Base-by-base conservation (phyloP, 2,797 vertebrate genomes). In the Melanotaenia parkinsoni region DNA sequence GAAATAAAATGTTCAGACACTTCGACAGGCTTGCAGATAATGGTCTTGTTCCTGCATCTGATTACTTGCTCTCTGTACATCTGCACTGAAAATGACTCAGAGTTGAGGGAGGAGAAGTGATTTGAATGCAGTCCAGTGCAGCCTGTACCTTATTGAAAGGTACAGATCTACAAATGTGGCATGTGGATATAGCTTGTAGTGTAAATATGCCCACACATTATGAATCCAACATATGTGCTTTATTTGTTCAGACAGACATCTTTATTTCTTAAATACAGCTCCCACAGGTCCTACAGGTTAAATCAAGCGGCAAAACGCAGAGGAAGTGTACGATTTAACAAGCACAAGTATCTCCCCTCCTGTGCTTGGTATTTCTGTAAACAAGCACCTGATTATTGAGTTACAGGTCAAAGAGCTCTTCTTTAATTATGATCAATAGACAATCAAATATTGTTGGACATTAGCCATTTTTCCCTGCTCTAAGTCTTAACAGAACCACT, bases 1-100 rank as follows among this genome's bases (percentile, higher is more conserved):
- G 63, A 81, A 76, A 87, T 86, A 68, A 86, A 89, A 72, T 65
- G 79, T 61, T 35, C 58, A 62, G 35, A 74, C 38, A 60, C 35
- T 67, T 33, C 54, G 69, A 77, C 72, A 65, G 43, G 35, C 30
- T 26, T 33, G 35, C 22, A 70, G 82, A 85, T 84, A 82, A 83
- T 22, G 5, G 43, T 14, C 53, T 60, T 68, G 47, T 86, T 79
- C 58, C 70, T 66, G 74, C 64, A 40, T 72, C 60, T 51, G 60
- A 51, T 59, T 54, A 16, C 50, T 62, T 67, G 24, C 71, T 62
- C 56, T 53, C 30, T 20, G 0, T 63, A 20, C 58, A 59, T 80
- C 73, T 26, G 58, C 53, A 6, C 4, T 45, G 62, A 61, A 76
- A 82, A 69, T 33, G 51, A 30, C 30, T 14, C 60, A 61, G 33